Conservation (phyloP, 2,113 vertebrate species). For the Bos indicus region DNA sequence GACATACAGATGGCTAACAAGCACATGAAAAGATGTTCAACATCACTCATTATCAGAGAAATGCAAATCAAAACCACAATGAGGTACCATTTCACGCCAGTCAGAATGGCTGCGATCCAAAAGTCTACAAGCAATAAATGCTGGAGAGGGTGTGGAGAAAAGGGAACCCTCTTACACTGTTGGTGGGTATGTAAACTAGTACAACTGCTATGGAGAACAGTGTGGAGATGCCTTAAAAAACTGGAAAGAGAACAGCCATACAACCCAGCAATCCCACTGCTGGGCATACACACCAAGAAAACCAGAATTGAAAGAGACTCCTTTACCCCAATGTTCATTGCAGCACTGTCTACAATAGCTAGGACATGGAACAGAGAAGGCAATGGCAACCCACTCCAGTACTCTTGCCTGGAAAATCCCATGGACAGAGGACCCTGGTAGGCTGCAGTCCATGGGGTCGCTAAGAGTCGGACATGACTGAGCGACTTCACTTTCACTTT, state of each 20-base stretch:
- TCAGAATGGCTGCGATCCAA: neutral
- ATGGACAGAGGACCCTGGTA: too few species aligned
- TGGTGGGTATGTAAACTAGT: neutral
- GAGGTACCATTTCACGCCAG: neutral
- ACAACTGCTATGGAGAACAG: neutral
- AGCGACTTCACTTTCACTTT: too few species aligned
- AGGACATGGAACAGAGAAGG: neutral
- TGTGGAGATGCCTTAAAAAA: neutral
- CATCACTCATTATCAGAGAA: neutral
- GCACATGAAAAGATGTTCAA: neutral
- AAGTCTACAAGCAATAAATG: neutral
- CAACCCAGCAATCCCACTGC: neutral
- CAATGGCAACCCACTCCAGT: too few species aligned
- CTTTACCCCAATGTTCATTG: rapidly evolving
- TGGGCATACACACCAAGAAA: neutral
- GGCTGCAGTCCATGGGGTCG: too few species aligned
- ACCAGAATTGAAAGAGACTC: neutral
- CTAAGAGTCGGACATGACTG: too few species aligned
- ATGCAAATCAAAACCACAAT: neutral
- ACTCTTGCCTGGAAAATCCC: too few species aligned
- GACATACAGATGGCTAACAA: neutral
- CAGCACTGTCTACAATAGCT: neutral
- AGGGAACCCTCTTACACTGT: neutral
- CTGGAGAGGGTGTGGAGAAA: neutral
- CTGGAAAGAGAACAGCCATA: neutral